Evolutionary conservation across 2,797 vertebrate species (phyloP).

Genomic region (Neopelma chrysocephalum): DNA sequence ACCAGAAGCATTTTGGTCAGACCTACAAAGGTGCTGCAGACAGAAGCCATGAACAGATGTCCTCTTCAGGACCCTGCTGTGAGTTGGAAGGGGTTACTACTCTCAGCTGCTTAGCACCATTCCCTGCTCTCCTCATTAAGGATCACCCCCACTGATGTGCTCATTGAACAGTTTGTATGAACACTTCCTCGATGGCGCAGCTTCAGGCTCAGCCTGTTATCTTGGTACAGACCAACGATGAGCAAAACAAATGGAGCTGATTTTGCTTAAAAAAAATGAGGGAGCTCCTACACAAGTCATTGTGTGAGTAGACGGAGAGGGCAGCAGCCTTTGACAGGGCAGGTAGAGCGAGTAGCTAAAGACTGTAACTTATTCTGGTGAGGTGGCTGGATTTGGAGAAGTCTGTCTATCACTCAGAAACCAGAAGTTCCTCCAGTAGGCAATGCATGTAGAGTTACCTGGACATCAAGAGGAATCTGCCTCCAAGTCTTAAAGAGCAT

Average conservation of each 20-base stretch:
- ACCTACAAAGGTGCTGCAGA: constrained; percentile 27
- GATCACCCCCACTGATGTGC: constrained; percentile 38
- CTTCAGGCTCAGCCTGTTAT: constrained; percentile 2
- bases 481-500: neutral
- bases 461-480: neutral
- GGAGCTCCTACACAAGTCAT: neutral
- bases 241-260: neutral
- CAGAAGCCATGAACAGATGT: constrained; percentile 68
- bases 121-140: constrained; percentile 44
- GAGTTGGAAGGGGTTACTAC: constrained; percentile 48
- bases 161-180: constrained; percentile 31
- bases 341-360: neutral
- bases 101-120: constrained; percentile 53
- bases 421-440: neutral
- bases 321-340: neutral
- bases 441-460: neutral
- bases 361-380: neutral
- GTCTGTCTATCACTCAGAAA: neutral
- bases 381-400: neutral
- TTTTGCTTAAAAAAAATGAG: neutral
- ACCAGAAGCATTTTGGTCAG: constrained; percentile 44
- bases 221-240: neutral
- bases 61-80: constrained; percentile 26
- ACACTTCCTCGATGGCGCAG: constrained; percentile 45
- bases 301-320: neutral